These are phyloP conservation scores for Nicator chloris DNA, from an alignment of 2,113 vertebrate genomes.

Conservation along the genomic window DNA sequence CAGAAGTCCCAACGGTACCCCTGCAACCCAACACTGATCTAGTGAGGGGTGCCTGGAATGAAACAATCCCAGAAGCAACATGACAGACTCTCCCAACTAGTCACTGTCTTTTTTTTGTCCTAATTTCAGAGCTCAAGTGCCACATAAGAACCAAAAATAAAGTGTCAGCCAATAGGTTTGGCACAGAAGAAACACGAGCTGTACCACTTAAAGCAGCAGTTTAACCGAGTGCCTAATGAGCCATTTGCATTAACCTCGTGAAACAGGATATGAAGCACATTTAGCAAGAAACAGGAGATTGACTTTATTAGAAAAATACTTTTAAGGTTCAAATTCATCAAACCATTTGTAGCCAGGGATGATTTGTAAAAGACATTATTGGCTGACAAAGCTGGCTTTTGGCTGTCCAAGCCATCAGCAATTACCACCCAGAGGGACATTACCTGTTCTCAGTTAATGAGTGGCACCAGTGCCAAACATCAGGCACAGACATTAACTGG, in stretches of 20 bases:
- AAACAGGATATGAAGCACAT: conserved; percentile 25
- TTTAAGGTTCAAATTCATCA: conserved; percentile 23
- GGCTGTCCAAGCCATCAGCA: not conserved
- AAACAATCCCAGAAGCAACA: not conserved
- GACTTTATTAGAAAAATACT: conserved; percentile 9
- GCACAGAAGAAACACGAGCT: not conserved
- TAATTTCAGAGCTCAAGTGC: not conserved
- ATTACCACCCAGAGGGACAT: conserved; percentile 9
- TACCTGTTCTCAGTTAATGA: conserved; percentile 17
- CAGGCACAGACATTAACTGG: not conserved
- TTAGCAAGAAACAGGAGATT: not conserved
- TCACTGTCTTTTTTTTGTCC: not conserved
- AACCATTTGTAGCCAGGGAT: not conserved
- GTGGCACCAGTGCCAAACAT: not conserved
- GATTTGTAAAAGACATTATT: conserved; percentile 3
- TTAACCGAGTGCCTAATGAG: not conserved
- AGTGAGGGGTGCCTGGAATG: not conserved
- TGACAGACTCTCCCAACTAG: not conserved
- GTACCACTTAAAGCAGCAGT: not conserved
- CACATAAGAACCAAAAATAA: not conserved
- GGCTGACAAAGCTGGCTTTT: not conserved
- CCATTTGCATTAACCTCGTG: not conserved
- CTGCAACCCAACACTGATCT: fast-evolving
- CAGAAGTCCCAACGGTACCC: fast-evolving
- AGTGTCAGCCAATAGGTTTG: not conserved